Evolutionary conservation across 2,113 vertebrate species (phyloP), one percentile per base, ranked within the genome.

Genomic region (Ophiodon elongatus): DNA sequence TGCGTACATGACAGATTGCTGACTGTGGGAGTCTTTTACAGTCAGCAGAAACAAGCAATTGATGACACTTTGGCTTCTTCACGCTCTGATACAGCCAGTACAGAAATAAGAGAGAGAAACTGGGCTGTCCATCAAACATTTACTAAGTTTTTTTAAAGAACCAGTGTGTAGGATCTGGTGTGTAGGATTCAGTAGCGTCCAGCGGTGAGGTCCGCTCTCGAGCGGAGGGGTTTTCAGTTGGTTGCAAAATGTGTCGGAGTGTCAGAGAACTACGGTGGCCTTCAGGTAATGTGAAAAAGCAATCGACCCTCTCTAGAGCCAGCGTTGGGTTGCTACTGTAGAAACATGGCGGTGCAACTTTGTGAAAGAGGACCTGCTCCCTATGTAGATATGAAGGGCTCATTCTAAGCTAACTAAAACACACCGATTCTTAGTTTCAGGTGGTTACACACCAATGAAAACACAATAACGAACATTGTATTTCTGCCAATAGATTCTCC

Each of bases 1-100:
- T 86, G 90, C 86, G 78, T 78, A 83, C 68, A 85, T 81, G 92
- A 91, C 93, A 93, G 91, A 92, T 83, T 89, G 89, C 91, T 90
- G 90, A 93, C 90, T 79, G 87, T 70, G 75, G 85, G 90, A 86
- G 82, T 73, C 82, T 86, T 87, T 90, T 79, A 86, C 82, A 85
- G 90, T 93, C 92, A 91, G 91, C 92, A 91, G 81, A 92, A 94
- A 88, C 54, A 84, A 75, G 56, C 47, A 80, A 84, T 80, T 71
- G 73, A 80, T 80, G 88, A 79, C 79, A 84, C 73, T 73, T 80
- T 70, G 74, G 78, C 68, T 72, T 73, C 66, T 80, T 83, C 82
- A 57, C 37, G 72, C 78, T 80, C 80, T 81, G 82, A 91, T 88
- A 72, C 45, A 80, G 69, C 41, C 59, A 27, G 45, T 21, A 54